Evolutionary conservation across 2,888 invertebrate genomes (phyloP).

Genomic region (Tortricodes alternella): DNA sequence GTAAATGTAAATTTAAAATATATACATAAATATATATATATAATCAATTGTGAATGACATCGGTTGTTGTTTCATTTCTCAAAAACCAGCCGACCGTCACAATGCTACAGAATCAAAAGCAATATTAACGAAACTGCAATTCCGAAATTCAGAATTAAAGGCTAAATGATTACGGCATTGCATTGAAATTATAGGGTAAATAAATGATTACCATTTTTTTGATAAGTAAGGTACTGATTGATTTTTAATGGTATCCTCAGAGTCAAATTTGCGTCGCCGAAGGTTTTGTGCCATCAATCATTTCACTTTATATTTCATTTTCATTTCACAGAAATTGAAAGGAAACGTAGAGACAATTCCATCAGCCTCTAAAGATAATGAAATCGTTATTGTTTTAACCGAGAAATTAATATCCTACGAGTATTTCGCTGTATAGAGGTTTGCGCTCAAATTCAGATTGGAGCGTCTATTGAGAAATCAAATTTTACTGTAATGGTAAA

Average conservation of each 20-base stretch:
- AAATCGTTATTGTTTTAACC: neutral
- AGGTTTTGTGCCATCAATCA: slow-evolving; percentile 26
- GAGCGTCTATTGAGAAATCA: neutral
- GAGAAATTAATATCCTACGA: neutral
- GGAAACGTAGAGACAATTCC: slow-evolving; percentile 9
- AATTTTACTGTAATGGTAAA: neutral
- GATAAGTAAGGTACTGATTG: slow-evolving; percentile 20
- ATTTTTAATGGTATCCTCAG: slow-evolving; percentile 32
- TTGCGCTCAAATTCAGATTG: neutral
- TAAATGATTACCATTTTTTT: slow-evolving; percentile 1
- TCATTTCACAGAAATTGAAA: slow-evolving; percentile 8
- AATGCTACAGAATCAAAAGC: too few species aligned
- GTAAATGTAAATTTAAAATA: too few species aligned
- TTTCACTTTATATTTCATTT: too few species aligned
- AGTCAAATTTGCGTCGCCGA: slow-evolving; percentile 18
- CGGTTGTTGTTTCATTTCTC: too few species aligned
- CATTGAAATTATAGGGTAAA: neutral
- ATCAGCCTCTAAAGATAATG: neutral
- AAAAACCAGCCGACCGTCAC: too few species aligned
- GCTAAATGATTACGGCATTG: neutral
- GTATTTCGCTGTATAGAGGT: neutral
- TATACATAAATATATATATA: too few species aligned
- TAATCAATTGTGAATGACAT: too few species aligned
- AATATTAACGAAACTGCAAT: neutral
- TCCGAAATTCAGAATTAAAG: neutral